Conservation (phyloP, 2,888 invertebrate genomes). For the Polietes domitor region DNA sequence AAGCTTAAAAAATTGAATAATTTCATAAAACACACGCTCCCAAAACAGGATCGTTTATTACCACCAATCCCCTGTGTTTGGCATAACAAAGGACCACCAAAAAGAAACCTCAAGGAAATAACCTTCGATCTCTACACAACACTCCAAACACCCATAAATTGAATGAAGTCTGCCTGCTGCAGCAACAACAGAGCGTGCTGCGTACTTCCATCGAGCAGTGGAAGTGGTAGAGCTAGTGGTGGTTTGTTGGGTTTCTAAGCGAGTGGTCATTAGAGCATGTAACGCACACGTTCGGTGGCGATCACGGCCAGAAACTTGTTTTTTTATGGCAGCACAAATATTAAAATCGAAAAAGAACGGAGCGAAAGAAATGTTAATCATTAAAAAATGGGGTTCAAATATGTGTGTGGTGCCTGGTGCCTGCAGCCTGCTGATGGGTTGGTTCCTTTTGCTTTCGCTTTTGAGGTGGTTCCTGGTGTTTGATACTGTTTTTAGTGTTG, state of each 20-base stretch:
- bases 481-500: constrained; percentile 39
- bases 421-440: constrained; percentile 12
- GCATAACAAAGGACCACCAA: background rate
- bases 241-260: constrained; percentile 11
- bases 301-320: constrained; percentile 56
- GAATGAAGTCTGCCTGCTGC: constrained; percentile 3
- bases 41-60: constrained; percentile 29
- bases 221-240: constrained; percentile 10
- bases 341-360: constrained; percentile 4
- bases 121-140: constrained; percentile 17
- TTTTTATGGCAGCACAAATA: constrained; percentile 28
- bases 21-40: constrained; percentile 52
- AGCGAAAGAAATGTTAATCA: constrained; percentile 42
- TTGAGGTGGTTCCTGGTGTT: constrained; percentile 39
- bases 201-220: background rate
- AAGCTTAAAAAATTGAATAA: constrained; percentile 58
- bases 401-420: constrained; percentile 15
- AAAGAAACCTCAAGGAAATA: constrained; percentile 17
- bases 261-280: constrained; percentile 39
- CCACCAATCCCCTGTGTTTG: constrained; percentile 7
- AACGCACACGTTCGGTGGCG: constrained; percentile 38
- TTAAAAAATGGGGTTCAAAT: constrained; percentile 43
- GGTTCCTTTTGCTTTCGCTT: constrained; percentile 22
- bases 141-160: constrained; percentile 25
- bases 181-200: background rate